phyloP scores from a whole-genome alignment of 35 echinoderm and acorn worm genomes.

The Heliocidaris tuberculata region DNA sequence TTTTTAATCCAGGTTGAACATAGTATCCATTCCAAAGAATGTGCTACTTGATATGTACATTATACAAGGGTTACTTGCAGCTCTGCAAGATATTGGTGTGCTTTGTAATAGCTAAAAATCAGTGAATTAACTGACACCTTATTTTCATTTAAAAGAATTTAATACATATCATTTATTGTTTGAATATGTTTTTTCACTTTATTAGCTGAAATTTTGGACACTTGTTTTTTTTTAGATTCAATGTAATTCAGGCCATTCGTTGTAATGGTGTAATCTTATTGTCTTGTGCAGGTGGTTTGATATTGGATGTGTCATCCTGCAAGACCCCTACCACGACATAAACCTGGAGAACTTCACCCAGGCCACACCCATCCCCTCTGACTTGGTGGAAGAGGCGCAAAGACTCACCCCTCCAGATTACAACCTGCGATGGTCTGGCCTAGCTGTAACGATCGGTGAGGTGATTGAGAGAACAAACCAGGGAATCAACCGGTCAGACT shows the following conservation, averaged over 20 bases:
- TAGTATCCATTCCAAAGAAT: not conserved
- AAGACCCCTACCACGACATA: constrained; percentile 76
- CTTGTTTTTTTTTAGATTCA: not conserved
- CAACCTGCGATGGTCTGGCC: constrained; percentile 88
- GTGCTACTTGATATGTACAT: no score
- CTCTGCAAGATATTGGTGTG: no score
- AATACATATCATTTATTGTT: no score
- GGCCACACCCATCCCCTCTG: constrained; percentile 84
- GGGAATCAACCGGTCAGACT: constrained; percentile 64
- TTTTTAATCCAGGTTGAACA: no score
- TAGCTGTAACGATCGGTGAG: constrained; percentile 92
- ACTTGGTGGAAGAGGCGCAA: constrained; percentile 81
- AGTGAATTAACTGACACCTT: no score
- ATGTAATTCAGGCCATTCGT: not conserved
- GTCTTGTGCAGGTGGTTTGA: constrained; percentile 85
- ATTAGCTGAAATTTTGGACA: not conserved
- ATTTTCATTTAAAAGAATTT: no score
- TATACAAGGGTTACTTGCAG: no score
- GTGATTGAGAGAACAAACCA: constrained; percentile 74
- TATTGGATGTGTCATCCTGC: constrained; percentile 84
- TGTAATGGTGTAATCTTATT: not conserved
- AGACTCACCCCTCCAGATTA: constrained; percentile 81
- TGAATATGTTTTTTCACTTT: not conserved
- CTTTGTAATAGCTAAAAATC: no score
- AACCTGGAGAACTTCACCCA: constrained; percentile 90